phyloP scores from a whole-genome alignment of 1,140 invertebrate genomes.

The Magallana angulata region DNA sequence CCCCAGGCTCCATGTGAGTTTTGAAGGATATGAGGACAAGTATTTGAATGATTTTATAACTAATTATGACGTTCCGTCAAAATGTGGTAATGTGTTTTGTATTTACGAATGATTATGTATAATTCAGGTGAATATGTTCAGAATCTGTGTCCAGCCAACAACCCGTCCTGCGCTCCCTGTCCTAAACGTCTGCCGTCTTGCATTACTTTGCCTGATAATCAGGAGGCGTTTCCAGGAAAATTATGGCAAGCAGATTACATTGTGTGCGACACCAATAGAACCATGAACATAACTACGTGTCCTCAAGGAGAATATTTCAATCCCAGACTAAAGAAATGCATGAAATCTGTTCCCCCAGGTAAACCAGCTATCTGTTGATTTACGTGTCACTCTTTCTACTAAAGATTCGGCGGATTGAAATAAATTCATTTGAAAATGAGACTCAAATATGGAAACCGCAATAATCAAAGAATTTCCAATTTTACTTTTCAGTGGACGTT shows the following conservation, averaged over 20 bases:
- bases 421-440: too few relatives aligned
- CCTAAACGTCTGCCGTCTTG: constrained; percentile 56
- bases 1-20: constrained; percentile 52
- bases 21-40: neutral
- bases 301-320: constrained; percentile 49
- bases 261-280: constrained; percentile 58
- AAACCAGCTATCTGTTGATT: too few relatives aligned
- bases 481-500: constrained; percentile 45
- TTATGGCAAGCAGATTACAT: constrained; percentile 55
- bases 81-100: neutral
- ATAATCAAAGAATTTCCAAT: too few relatives aligned
- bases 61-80: too few relatives aligned
- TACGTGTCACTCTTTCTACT: too few relatives aligned
- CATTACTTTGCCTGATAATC: constrained; percentile 55
- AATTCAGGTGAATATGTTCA: constrained; percentile 62
- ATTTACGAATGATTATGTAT: neutral
- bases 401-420: too few relatives aligned
- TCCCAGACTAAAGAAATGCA: constrained; percentile 47
- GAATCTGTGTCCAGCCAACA: constrained; percentile 53
- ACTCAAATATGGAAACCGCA: too few relatives aligned
- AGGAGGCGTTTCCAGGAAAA: constrained; percentile 49
- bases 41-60: neutral
- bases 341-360: neutral
- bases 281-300: constrained; percentile 50
- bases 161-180: constrained; percentile 54